Base-by-base conservation (phyloP, 2,113 vertebrate genomes). In the Erythrocercus mccallii region DNA sequence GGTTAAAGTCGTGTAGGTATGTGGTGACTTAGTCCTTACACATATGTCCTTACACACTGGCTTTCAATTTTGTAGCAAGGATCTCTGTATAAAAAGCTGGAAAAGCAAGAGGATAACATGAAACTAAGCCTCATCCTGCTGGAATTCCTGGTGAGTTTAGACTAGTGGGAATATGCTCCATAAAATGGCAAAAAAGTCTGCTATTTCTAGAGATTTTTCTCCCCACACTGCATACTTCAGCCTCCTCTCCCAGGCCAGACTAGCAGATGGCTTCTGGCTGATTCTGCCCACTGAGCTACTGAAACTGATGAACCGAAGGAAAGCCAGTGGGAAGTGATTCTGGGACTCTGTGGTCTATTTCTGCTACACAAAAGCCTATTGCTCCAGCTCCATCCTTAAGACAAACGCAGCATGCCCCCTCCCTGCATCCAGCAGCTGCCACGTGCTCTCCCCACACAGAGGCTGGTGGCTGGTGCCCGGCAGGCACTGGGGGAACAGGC, bases 251-350 rank as follows among this genome's bases (percentile, higher is more conserved):
- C 70, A 86, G 73, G 50, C 44, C 80, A 91, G 83, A 81, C 69
- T 74, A 79, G 89, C 83, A 92, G 89, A 91, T 91, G 91, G 86
- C 86, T 89, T 65, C 85, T 84, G 82, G 95, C 93, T 88, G 58
- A 84, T 57, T 82, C 78, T 95, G 42, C 66, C 78, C 81, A 84
- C 44, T 2, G 14, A 80, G 94, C 65, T 68, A 35, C 53, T 81
- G 95, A 85, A 96, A 88, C 81, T 21, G 82, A 68, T 70, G 94
- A 96, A 89, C 91, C 81, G 40, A 91, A 66, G 61, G 76, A 81
- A 78, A 93, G 72, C 51, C 77, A 81, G 82, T 64, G 82, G 69
- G 91, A 94, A 88, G 68, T 64, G 90, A 82, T 58, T 87, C 54
- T 92, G 90, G 58, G 77, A 66, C 92, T 96, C 92, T 58, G 88